Conservation (phyloP, 2,113 vertebrate genomes). For the Nestor notabilis region DNA sequence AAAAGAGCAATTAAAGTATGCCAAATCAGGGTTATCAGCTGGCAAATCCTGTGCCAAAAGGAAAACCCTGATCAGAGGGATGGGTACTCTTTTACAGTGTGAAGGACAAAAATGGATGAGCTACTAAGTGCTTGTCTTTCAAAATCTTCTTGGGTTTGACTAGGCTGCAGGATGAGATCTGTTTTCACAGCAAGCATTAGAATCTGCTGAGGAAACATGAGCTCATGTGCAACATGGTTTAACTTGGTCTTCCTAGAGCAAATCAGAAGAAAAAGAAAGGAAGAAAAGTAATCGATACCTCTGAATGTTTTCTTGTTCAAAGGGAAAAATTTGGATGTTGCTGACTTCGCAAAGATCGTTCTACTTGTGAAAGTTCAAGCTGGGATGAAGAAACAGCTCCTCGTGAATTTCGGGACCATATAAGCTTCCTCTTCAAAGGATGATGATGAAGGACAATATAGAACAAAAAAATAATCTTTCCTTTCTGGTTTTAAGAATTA, state of each 20-base stretch:
- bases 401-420: background rate
- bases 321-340: background rate
- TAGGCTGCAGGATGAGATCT: background rate
- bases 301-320: background rate
- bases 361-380: background rate
- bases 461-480: background rate
- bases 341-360: background rate
- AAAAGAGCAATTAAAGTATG: background rate
- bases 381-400: background rate
- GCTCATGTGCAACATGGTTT: background rate
- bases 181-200: background rate
- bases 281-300: background rate
- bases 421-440: conserved; percentile 7
- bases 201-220: background rate
- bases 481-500: background rate
- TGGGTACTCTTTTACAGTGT: background rate
- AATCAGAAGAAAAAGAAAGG: background rate
- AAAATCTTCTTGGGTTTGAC: background rate
- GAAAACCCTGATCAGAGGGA: background rate
- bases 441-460: background rate
- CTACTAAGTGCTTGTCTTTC: background rate
- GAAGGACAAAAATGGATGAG: background rate
- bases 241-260: background rate
- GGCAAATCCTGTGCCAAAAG: background rate
- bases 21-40: background rate